These are phyloP conservation scores for Hucho hucho DNA, from an alignment of 2,113 vertebrate genomes.

Conservation along the genomic window DNA sequence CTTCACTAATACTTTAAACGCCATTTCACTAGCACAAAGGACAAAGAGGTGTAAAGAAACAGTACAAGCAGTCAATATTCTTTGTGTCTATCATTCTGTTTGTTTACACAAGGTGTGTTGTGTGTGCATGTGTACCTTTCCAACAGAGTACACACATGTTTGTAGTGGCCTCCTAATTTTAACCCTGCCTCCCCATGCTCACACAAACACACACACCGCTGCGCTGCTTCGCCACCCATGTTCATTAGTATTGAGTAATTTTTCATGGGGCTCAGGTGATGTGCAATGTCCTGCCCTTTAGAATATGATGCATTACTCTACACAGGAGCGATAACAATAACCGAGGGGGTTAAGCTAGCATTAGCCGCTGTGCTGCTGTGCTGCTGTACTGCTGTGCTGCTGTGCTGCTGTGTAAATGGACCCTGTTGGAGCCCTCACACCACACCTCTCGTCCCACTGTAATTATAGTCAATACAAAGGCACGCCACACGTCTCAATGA, in stretches of 20 bases:
- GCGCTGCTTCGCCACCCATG: not conserved
- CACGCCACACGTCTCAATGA: constrained; percentile 40
- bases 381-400: not conserved
- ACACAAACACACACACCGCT: constrained; percentile 10
- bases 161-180: constrained; percentile 25
- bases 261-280: not conserved
- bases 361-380: not conserved
- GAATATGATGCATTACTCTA: constrained; percentile 2
- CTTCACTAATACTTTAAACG: no score
- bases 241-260: not conserved
- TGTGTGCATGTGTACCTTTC: no score
- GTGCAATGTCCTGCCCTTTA: not conserved
- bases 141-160: no score
- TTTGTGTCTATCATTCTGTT: no score
- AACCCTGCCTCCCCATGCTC: constrained; percentile 32
- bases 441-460: constrained; percentile 24
- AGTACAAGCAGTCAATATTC: no score
- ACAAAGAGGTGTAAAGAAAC: no score
- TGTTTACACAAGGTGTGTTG: no score
- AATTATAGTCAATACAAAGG: constrained; percentile 57
- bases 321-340: not conserved
- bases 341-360: not conserved
- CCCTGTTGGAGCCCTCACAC: not conserved
- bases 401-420: not conserved
- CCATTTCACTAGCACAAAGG: no score